These are phyloP conservation scores for Calcarius ornatus DNA, from an alignment of 2,113 vertebrate genomes.

Conservation along the genomic window DNA sequence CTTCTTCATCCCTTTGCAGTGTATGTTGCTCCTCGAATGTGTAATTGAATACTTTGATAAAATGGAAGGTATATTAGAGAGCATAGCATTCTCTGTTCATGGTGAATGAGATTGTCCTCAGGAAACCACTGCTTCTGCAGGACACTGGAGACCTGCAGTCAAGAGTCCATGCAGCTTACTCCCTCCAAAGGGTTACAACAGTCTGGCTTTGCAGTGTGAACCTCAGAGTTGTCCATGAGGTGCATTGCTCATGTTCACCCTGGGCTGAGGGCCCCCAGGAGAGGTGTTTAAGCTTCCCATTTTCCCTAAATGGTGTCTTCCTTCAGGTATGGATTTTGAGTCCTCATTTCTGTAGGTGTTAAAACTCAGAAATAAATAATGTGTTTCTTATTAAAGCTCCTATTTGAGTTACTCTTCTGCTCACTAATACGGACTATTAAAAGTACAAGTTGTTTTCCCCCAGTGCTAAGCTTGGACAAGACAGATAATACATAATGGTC, in stretches of 20 bases:
- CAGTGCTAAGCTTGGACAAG: neutral
- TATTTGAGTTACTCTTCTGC: neutral
- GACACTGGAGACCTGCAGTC: neutral
- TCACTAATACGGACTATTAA: neutral
- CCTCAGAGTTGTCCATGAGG: neutral
- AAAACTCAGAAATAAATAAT: neutral
- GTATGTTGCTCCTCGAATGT: neutral
- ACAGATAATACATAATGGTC: neutral
- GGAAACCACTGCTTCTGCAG: neutral
- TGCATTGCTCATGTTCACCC: neutral
- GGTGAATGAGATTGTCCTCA: neutral
- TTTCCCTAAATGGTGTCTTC: neutral
- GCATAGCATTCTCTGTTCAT: neutral
- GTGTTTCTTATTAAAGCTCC: neutral
- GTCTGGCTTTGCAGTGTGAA: neutral
- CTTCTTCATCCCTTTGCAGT: neutral
- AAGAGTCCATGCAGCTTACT: neutral
- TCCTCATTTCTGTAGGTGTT: neutral
- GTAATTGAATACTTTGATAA: neutral
- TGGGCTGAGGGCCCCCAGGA: neutral
- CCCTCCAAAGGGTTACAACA: neutral
- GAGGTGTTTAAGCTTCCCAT: neutral
- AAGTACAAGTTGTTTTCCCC: neutral
- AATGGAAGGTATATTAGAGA: neutral
- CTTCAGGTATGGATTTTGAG: neutral